Evolutionary conservation across 2,113 vertebrate genomes (phyloP), one percentile per base, ranked within the genome.

Genomic region (Charadrius vociferus): DNA sequence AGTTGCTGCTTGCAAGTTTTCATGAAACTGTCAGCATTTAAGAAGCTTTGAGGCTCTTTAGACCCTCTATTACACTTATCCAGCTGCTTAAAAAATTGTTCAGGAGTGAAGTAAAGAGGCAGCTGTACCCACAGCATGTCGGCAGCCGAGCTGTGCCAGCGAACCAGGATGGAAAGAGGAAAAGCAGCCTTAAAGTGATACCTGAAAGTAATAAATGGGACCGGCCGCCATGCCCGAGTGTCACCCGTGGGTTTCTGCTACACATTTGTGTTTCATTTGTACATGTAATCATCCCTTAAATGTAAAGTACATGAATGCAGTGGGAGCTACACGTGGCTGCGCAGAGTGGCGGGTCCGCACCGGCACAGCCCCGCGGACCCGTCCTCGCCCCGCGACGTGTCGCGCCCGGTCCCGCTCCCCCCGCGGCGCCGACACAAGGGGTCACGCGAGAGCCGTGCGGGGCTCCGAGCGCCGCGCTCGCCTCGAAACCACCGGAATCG

Each of bases 321-420:
- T 0, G n/a, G 47, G 36, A 14, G 26, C 1, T 6, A 2, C 0
- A 4, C 4, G 0, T 1, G 2, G 58, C 23, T 2, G 49, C 2
- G 45, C 59, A 5, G 78, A 32, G 73, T 70, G 2, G 27, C 20
- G 3, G 17, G 7, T 18, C 36, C 24, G 1, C 9, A 1, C 0
- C 2, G 5, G 27, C 45, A 2, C 61, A 29, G 36, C 17, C 7
- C 6, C 53, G 9, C 6, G 22, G 1, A 14, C 34, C 20, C 36
- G 6, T 18, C 43, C 43, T 6, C 27, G 1, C 18, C 34, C 19
- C n/a, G 4, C 15, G 15, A 19, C 3, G 6, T 32, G 63, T 32
- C 39, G 19, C 63, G 8, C 39, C 29, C 10, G 0, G 26, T 11
- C 36, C 52, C 3, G 1, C 52, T 18, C 34, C 36, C 39, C 23